phyloP scores from a whole-genome alignment of 64 coral and sea anemone genomes.

The Cladopsammia gracilis region DNA sequence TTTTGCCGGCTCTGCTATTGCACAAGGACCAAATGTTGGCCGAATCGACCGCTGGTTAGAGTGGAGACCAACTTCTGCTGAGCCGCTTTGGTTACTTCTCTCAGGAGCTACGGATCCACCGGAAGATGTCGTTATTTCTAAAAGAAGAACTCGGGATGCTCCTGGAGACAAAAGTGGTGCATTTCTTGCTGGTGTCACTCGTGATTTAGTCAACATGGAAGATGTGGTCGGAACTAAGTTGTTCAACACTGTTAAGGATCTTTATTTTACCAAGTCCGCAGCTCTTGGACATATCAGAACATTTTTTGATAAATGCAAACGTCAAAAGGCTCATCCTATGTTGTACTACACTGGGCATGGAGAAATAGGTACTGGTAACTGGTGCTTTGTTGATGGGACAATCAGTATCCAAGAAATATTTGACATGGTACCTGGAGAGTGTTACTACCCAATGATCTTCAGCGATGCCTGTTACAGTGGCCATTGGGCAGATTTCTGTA shows the following conservation, averaged over 20 bases:
- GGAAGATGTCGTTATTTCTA: not conserved
- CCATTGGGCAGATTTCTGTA: not conserved
- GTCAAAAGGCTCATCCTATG: not conserved
- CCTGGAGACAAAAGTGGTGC: not conserved
- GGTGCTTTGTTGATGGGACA: constrained; percentile 3
- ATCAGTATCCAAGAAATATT: not conserved
- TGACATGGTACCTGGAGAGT: not conserved
- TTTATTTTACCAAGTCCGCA: not conserved
- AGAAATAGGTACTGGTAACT: not conserved
- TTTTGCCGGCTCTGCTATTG: not conserved
- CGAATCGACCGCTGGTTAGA: not conserved
- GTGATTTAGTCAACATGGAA: not conserved
- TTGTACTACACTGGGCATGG: not conserved
- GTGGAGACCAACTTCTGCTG: not conserved
- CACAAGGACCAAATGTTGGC: not conserved
- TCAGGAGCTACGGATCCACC: constrained; percentile 4
- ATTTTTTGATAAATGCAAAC: not conserved
- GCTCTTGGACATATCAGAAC: not conserved
- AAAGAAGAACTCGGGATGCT: not conserved
- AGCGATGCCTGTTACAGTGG: constrained; percentile 3
- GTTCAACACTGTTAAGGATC: not conserved
- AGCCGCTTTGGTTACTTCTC: not conserved
- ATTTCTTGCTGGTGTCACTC: not conserved
- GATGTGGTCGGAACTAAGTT: not conserved
- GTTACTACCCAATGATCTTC: too few relatives aligned